phyloP scores from a whole-genome alignment of 2,797 vertebrate genomes.

The Mormyrops boulengeri region DNA sequence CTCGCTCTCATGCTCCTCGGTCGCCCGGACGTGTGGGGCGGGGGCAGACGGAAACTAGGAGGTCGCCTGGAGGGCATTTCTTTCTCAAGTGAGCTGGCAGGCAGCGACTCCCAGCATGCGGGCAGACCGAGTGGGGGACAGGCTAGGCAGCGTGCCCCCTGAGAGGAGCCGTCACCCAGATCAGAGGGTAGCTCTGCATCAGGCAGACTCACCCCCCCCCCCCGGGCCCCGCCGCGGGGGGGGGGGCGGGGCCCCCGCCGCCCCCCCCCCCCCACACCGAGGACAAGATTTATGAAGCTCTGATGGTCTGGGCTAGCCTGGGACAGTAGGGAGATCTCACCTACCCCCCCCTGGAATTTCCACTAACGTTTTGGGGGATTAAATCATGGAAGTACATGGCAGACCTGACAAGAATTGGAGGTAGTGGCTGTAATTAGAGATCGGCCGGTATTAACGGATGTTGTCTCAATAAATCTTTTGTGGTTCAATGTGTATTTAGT shows the following conservation, averaged over 20 bases:
- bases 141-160: background rate
- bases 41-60: conserved; percentile 7
- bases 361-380: background rate
- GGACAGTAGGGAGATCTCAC: background rate
- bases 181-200: background rate
- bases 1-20: conserved; percentile 22
- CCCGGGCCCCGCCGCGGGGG: no score
- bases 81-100: conserved; percentile 19
- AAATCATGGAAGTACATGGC: background rate
- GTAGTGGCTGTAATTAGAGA: background rate
- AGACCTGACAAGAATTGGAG: background rate
- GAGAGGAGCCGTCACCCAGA: background rate
- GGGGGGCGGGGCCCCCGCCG: background rate
- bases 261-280: no score
- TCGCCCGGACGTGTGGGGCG: background rate
- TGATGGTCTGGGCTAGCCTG: background rate
- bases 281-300: conserved; percentile 15
- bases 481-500: background rate
- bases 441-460: background rate
- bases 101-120: background rate
- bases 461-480: background rate
- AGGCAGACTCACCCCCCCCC: background rate
- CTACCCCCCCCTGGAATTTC: background rate
- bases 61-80: background rate
- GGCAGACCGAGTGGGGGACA: background rate